Evolutionary conservation across 1,140 invertebrate species (phyloP).

Genomic region (Tetragonula clypearis): DNA sequence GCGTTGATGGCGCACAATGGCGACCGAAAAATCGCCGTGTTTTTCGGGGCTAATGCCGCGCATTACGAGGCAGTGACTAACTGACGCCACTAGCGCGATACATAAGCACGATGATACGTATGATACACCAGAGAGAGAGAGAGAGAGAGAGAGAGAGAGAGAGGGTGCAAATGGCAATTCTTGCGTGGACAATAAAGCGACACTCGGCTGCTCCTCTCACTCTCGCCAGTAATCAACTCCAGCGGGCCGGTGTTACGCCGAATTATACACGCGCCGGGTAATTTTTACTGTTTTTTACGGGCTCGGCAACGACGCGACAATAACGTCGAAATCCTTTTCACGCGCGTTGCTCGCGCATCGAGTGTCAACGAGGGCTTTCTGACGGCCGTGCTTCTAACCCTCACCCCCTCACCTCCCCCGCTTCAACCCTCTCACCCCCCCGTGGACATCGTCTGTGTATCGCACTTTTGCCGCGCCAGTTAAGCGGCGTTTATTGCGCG

Average conservation of each 20-base stretch:
- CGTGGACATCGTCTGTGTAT: neutral
- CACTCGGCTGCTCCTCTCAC: neutral
- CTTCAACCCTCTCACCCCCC: neutral
- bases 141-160: too few species aligned
- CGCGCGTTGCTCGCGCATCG: conserved; percentile 14
- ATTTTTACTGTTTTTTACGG: conserved; percentile 54
- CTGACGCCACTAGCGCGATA: neutral
- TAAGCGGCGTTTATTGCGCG: conserved; percentile 49
- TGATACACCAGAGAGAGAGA: too few species aligned
- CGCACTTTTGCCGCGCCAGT: conserved; percentile 29
- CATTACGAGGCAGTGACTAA: conserved; percentile 17
- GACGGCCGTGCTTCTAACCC: neutral
- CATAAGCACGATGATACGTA: neutral
- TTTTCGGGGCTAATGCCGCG: conserved; percentile 42
- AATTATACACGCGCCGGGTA: conserved; percentile 45
- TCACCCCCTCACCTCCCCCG: too few species aligned
- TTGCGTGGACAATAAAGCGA: conserved; percentile 54
- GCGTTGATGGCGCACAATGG: neutral
- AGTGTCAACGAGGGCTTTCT: conserved; percentile 44
- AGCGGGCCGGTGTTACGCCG: conserved; percentile 21
- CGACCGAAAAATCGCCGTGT: conserved; percentile 39
- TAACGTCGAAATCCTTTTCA: conserved; percentile 38
- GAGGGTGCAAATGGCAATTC: conserved; percentile 15
- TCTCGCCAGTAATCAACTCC: conserved; percentile 34
- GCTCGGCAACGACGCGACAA: conserved; percentile 9